Evolutionary conservation across 2,888 invertebrate species (phyloP).

Genomic region (Mechanitis messenoides): DNA sequence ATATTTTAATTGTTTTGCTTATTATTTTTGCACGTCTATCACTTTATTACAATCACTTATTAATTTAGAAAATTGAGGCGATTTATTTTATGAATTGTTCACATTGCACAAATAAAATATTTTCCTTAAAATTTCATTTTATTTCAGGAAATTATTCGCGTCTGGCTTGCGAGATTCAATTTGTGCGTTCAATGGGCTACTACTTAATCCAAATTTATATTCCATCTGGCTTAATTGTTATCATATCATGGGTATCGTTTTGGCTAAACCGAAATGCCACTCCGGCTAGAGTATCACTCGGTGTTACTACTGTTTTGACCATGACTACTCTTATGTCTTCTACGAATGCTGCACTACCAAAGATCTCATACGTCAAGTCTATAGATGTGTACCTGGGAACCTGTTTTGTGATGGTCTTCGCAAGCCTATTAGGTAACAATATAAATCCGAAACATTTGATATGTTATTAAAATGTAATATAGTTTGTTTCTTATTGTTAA

Average conservation of each 20-base stretch:
- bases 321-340: constrained; percentile 99
- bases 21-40: constrained; percentile 39
- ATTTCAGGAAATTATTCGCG: constrained; percentile 94
- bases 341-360: constrained; percentile 96
- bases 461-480: constrained; percentile 6
- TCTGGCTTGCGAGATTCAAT: constrained; percentile 96
- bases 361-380: constrained; percentile 98
- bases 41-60: constrained; percentile 28
- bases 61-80: neutral
- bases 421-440: constrained; percentile 91
- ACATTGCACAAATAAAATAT: neutral
- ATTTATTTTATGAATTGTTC: neutral
- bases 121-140: constrained; percentile 62
- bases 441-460: constrained; percentile 4
- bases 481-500: neutral
- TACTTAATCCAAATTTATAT: constrained; percentile 99
- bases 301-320: constrained; percentile 96
- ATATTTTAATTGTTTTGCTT: constrained; percentile 23
- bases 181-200: constrained; percentile 98
- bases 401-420: constrained; percentile 99
- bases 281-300: constrained; percentile 94
- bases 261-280: constrained; percentile 97
- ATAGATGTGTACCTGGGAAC: constrained; percentile 98
- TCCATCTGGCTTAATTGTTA: constrained; percentile 96
- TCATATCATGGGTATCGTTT: constrained; percentile 98